Evolutionary conservation across 2,888 invertebrate species (phyloP), one percentile per base, ranked within the genome.

Genomic region (Drosophila eohydei): DNA sequence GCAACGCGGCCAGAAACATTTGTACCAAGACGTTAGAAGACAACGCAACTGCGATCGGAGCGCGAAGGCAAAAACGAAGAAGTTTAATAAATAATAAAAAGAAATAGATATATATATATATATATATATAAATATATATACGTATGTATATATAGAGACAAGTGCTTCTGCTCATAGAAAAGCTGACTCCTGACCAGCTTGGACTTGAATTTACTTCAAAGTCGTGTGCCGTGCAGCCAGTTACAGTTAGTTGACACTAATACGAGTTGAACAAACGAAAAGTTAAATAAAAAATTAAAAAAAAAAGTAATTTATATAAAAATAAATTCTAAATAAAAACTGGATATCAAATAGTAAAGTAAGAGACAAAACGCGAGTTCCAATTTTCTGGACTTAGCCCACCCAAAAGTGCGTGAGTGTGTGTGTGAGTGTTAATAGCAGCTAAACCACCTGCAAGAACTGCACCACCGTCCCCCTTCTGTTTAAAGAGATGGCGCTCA

Each of bases 21-120:
- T 92, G 92, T 92, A 92, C 85, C 89, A 90, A 91, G 92, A 91
- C 92, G 91, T 91, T 91, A 91, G 92, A 92, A 91, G 90, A 90
- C 91, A 76, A 57, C 81, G 81, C 74, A 82, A 71, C 88, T 56
- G 71, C 80, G 77, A 69, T 71, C 64, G 71, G 63, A 76, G 79
- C 54, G 54, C 54, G 54, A 40, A 36, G 40, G n/a, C 30, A 61
- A 32, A 21, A 44, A 52, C 46, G 26, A 26, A 57, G 32, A 36
- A 69, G 30, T 21, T 56, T 52, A 52, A 51, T 36, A 50, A 60
- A 50, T 41, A 41, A 26, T 62, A 43, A 9, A 59, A 58, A 63
- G 36, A 54, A 65, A 48, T 48, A 51, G 40, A 62, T 9, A 54
- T 51, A 21, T 12, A 51, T 50, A 12, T 16, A 34, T 21, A 11